Evolutionary conservation across 2,113 vertebrate genomes (phyloP), one percentile per base, ranked within the genome.

Genomic region (Ptyas mucosa): DNA sequence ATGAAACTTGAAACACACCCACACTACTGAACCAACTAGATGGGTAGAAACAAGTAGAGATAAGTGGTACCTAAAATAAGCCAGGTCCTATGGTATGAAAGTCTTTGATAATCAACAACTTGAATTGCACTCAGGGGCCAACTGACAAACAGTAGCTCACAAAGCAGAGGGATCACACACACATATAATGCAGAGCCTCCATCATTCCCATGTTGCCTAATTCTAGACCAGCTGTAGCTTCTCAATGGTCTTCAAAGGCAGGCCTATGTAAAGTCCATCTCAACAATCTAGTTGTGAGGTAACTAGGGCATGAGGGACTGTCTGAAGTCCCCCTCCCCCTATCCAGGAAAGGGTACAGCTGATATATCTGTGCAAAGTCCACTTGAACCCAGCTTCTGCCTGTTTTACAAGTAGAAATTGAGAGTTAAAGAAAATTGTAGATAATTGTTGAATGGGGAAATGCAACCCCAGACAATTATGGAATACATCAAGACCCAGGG

Each of bases 311-410:
- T 64, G 61, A 64, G 10, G 12, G 26, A 64, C 1, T 1, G 11
- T 14, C 0, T n/a, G 26, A 29, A 29, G 0, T 0, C 10, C 26
- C 10, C 18, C 9, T 1, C 58, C 11, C 1, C 58, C 10, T 0
- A 29, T 61, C 24, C 26, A 64, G 10, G 26, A 64, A 64, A 64
- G 61, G 9, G 11, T 26, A 61, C 9, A 61, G 26, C 9, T 61
- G 58, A 61, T 61, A 9, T 29, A 64, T 11, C 26, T 29, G 26
- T 64, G 61, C 26, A 64, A 64, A 29, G 61, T 64, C 26, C 26
- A 10, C 26, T 64, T 64, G 61, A 29, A 29, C 61, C 1, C 61
- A 64, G 26, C 61, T 64, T 29, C 61, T 64, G 61, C 10, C 26
- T 64, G 3, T 29, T 64, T 29, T 64, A n/a, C 9, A 64, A 64